Conservation (phyloP, 2,113 vertebrate genomes). For the Copsychus sechellarum region DNA sequence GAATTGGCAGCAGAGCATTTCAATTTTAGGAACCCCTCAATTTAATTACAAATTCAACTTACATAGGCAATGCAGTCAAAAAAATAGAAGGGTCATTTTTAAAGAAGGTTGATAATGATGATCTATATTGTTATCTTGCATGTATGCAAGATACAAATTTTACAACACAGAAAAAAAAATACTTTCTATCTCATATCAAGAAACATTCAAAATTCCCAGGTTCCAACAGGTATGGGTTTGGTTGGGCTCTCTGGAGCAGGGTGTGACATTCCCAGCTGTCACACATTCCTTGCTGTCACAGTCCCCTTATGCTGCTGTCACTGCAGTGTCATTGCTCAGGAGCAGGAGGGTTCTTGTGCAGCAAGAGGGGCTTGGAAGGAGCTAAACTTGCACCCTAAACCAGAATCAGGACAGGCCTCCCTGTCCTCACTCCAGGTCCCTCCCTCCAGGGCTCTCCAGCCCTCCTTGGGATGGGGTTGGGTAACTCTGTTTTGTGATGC, state of each 20-base stretch:
- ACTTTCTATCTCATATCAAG: too few relatives aligned
- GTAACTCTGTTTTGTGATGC: accelerated
- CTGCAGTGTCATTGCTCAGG: background rate
- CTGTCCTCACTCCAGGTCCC: background rate
- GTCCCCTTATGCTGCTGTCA: accelerated
- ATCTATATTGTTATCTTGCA: too few relatives aligned
- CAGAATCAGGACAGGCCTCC: background rate
- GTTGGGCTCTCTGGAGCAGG: background rate
- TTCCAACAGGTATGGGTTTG: background rate
- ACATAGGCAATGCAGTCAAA: too few relatives aligned
- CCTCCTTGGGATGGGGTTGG: background rate
- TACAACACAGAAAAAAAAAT: too few relatives aligned
- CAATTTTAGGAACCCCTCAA: too few relatives aligned
- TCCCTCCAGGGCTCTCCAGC: background rate
- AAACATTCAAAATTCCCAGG: too few relatives aligned
- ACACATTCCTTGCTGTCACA: background rate
- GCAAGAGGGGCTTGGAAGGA: background rate
- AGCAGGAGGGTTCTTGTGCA: background rate
- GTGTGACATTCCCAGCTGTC: background rate
- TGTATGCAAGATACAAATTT: too few relatives aligned
- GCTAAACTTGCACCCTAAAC: background rate
- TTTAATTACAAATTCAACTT: too few relatives aligned
- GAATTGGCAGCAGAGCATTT: too few relatives aligned
- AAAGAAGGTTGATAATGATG: too few relatives aligned
- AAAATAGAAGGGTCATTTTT: too few relatives aligned